Evolutionary conservation across 2,113 vertebrate species (phyloP).

Genomic region (Elachura formosa): DNA sequence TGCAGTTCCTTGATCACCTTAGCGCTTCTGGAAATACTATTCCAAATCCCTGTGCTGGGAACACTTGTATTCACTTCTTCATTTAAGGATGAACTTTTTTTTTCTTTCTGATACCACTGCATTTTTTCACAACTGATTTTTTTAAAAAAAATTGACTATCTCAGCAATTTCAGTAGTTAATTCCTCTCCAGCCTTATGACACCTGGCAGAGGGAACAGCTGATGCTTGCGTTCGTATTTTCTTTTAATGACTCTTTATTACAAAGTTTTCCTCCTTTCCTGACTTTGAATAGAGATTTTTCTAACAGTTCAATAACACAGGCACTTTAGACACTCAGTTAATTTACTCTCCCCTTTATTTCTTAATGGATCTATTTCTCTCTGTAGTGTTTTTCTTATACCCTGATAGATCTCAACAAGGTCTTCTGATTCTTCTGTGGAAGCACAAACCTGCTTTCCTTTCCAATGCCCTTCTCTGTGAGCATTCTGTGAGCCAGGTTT

Average conservation of each 20-base stretch:
- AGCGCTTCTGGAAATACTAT: neutral
- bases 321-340: conserved; percentile 8
- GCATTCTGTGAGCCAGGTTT: neutral
- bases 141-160: neutral
- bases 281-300: conserved; percentile 47
- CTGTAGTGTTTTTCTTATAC: neutral
- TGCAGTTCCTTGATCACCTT: neutral
- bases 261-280: conserved; percentile 37
- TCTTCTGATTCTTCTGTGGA: neutral
- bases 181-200: neutral
- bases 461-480: neutral
- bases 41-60: neutral
- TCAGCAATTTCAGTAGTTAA: neutral
- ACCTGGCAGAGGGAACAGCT: neutral
- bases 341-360: conserved; percentile 37
- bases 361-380: conserved; percentile 34
- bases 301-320: conserved; percentile 41
- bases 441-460: neutral
- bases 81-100: neutral
- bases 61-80: neutral
- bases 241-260: conserved; percentile 27
- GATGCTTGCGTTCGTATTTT: neutral
- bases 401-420: neutral
- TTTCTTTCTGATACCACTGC: neutral
- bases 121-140: neutral